Evolutionary conservation across 2,888 invertebrate species (phyloP), one percentile per base, ranked within the genome.

Genomic region (Alsophila aescularia): DNA sequence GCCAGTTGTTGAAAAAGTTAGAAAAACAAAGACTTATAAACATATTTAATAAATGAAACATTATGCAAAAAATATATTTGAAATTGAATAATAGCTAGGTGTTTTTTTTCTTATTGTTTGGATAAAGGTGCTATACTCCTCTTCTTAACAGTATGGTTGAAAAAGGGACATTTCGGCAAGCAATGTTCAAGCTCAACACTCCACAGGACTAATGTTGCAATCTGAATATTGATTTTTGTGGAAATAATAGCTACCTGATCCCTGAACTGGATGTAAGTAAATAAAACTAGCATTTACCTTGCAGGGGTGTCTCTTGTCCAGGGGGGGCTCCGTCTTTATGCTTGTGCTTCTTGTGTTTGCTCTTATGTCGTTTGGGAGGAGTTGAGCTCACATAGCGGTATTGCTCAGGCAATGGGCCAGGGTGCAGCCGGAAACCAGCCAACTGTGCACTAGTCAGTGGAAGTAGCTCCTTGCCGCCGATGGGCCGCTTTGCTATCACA

Each of bases 351-450:
- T 98, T 98, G 82, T 98, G 98, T 84, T 98, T 98, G 79, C 97
- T 98, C 89, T 98, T 98, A 79, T 98, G 98, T 87, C 97, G 96
- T 82, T 97, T 97, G 75, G 96, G 96, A 62, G 98, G 97, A 63
- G 96, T 95, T 73, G 97, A 96, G 90, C 96, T 98, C 74, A 98
- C 95, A 83, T 97, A 96, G 67, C 98, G 94, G 87, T 98, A 98
- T 85, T 98, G 98, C 85, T 98, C 98, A 13, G 98, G 98, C 67
- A 98, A 91, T 93, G 98, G 98, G 55, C 99, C 98, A 53, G 98
- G 98, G 87, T 99, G 98, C 67, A 99, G 92, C 60, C 98, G 93
- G 86, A 99, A 99, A 27, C 98, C 98, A 69, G 98, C 95, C 66
- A 99, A 90, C 84, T 98, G 97, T 52, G 97, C 95, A 81, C 96